Conservation (phyloP, 2,797 vertebrate genomes). For the Eurystomus glaucurus region DNA sequence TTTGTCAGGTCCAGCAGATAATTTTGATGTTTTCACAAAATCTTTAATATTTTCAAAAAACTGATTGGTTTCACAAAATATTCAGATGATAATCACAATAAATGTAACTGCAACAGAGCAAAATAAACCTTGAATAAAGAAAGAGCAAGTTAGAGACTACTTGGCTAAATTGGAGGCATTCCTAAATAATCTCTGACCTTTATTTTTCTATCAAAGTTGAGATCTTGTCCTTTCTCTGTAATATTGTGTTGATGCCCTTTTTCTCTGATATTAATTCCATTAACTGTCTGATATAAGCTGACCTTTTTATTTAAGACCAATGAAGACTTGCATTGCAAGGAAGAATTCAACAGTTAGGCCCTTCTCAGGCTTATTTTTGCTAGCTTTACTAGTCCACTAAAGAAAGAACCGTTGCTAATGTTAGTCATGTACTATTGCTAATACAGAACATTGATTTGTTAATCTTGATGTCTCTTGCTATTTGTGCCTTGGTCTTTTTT, state of each 20-base stretch:
- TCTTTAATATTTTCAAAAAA: background rate
- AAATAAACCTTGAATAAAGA: background rate
- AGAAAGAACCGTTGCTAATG: background rate
- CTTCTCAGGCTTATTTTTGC: background rate
- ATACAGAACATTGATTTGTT: background rate
- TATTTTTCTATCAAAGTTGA: background rate
- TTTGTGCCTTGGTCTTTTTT: background rate
- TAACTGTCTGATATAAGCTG: background rate
- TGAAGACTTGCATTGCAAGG: background rate
- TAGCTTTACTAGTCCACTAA: background rate
- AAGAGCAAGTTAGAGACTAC: background rate
- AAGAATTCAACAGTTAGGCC: background rate
- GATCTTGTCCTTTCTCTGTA: background rate
- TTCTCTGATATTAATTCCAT: slow-evolving; percentile 3
- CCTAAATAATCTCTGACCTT: background rate
- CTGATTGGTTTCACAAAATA: background rate
- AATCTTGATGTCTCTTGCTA: background rate
- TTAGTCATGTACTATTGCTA: background rate
- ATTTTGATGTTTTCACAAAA: background rate
- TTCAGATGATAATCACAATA: background rate
- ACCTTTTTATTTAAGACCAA: background rate
- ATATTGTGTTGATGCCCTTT: background rate
- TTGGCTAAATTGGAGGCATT: background rate
- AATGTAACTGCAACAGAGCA: background rate
- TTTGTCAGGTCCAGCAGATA: background rate